Conservation (phyloP, 2,113 vertebrate genomes). For the Malurus cyaneus region DNA sequence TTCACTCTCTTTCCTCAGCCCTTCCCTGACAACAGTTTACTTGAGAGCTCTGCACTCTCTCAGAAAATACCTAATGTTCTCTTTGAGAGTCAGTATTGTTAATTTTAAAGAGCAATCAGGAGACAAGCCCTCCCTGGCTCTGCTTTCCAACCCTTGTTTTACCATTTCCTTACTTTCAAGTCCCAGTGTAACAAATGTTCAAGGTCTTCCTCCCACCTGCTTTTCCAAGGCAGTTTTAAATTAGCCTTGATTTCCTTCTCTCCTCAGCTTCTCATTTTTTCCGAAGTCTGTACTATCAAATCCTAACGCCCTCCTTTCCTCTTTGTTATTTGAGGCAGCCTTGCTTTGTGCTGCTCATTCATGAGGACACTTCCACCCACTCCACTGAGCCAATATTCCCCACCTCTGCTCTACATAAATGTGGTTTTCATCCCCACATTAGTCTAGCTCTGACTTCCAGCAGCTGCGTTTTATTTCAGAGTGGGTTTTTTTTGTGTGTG, state of each 20-base stretch:
- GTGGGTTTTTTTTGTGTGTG: not conserved
- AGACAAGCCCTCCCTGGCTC: not conserved
- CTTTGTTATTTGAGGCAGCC: conserved; percentile 38
- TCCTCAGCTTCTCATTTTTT: conserved; percentile 18
- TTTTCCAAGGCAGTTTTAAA: conserved; percentile 48
- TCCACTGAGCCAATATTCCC: conserved; percentile 7
- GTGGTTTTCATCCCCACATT: conserved; percentile 3
- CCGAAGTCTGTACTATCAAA: conserved; percentile 44
- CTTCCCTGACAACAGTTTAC: conserved; percentile 17
- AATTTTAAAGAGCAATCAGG: not conserved
- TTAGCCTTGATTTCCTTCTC: conserved; percentile 43
- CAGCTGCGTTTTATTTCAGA: conserved; percentile 21
- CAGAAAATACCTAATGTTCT: conserved; percentile 20
- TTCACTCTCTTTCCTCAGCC: conserved; percentile 26
- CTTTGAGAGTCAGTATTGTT: conserved; percentile 59
- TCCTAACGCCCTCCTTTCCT: not conserved
- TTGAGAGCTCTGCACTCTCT: conserved; percentile 48
- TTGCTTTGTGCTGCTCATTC: not conserved
- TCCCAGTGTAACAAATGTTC: conserved; percentile 18
- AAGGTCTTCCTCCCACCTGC: conserved; percentile 52
- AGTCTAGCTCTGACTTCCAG: conserved; percentile 4
- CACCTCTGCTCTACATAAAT: conserved; percentile 43
- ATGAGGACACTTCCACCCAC: conserved; percentile 51
- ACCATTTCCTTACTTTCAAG: conserved; percentile 57
- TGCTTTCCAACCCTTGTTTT: conserved; percentile 35